Percentiles rank a stretch among this genome's conserved stretches.
Conservation (phyloP, 2,797 vertebrate genomes). For the Rhabdomys pumilio region DNA sequence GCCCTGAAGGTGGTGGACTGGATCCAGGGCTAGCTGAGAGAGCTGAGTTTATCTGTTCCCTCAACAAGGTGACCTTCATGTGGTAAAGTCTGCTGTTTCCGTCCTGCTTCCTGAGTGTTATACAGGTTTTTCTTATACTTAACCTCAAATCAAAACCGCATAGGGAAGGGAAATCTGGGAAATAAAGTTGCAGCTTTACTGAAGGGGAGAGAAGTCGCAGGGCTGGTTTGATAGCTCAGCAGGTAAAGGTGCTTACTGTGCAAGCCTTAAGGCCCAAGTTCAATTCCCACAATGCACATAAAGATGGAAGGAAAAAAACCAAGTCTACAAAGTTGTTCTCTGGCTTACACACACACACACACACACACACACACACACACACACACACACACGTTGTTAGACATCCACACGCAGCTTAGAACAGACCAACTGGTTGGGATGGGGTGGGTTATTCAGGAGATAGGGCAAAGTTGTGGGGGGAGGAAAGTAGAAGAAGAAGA, state of each 20-base stretch:
- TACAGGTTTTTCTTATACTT: not conserved
- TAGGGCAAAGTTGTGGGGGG: too few species aligned
- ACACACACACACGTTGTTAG: not conserved
- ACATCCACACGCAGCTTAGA: too few species aligned
- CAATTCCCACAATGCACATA: not conserved
- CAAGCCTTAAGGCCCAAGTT: not conserved
- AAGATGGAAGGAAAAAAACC: not conserved
- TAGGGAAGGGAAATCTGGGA: not conserved
- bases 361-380: not conserved
- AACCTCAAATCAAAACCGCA: not conserved
- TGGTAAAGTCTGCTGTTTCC: not conserved
- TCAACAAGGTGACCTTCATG: slow-evolving; percentile 45
- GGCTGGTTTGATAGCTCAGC: not conserved
- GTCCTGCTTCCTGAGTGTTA: not conserved
- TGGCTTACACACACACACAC: not conserved
- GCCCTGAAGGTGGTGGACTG: not conserved
- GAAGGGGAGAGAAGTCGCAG: not conserved
- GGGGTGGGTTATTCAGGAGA: too few species aligned
- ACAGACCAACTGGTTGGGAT: too few species aligned
- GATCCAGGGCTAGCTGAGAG: not conserved
- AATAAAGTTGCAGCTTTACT: not conserved
- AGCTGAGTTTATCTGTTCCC: not conserved
- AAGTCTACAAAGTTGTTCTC: not conserved
- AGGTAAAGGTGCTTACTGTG: not conserved
- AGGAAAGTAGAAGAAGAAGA: too few species aligned